These are phyloP conservation scores for Gnathonemus longibarbis DNA, from an alignment of 2,113 vertebrate genomes.

Conservation along the genomic window DNA sequence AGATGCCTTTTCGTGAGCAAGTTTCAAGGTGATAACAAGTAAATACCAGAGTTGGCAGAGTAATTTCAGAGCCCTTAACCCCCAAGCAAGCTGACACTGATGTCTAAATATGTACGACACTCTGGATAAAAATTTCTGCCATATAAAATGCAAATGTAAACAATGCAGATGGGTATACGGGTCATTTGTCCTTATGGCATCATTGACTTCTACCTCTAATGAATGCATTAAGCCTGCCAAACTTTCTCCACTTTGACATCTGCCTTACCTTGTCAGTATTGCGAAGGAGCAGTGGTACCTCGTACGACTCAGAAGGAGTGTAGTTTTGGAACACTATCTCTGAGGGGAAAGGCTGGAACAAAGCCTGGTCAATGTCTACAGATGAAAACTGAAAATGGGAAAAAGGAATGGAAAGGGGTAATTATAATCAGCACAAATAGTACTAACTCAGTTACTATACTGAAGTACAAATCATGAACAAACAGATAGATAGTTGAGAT, in stretches of 20 bases:
- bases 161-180: background rate
- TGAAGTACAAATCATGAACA: background rate
- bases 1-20: background rate
- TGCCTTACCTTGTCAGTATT: constrained; percentile 71
- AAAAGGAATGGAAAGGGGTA: background rate
- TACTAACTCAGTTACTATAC: background rate
- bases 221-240: background rate
- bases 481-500: background rate
- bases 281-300: constrained; percentile 63
- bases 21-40: background rate
- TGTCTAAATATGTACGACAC: background rate
- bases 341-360: constrained; percentile 76
- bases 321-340: constrained; percentile 80
- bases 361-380: constrained; percentile 56
- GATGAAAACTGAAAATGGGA: constrained; percentile 56
- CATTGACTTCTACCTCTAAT: background rate
- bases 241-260: background rate
- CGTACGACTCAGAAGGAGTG: constrained; percentile 59
- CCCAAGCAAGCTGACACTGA: background rate
- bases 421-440: background rate
- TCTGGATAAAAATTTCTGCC: background rate
- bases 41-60: background rate
- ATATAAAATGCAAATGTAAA: background rate
- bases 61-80: background rate
- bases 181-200: background rate